Percentiles rank a stretch among this genome's conserved stretches.
Evolutionary conservation across 2,888 invertebrate genomes (phyloP).

Genomic region (Phorcus lineatus): DNA sequence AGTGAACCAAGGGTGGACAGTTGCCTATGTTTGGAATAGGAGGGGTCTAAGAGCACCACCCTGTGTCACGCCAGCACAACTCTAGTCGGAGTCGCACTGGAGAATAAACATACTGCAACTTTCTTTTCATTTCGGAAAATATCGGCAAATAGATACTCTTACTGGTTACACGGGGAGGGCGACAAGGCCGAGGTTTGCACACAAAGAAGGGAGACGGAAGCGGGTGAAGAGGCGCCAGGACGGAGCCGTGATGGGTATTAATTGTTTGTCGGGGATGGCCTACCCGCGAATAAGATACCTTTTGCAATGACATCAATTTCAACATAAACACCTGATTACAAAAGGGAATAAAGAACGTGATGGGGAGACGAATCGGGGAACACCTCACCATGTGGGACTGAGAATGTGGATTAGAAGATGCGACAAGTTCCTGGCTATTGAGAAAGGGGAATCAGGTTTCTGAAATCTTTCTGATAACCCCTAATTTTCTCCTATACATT

Average conservation of each 20-base stretch:
- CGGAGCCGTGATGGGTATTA: conserved; percentile 8
- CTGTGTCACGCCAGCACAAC: background rate
- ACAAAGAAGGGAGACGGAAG: conserved; percentile 12
- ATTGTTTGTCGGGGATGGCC: conserved; percentile 28
- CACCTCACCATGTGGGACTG: background rate
- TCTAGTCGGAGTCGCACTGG: background rate
- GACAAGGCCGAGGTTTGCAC: background rate
- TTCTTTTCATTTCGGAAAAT: conserved; percentile 27
- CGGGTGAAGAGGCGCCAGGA: background rate
- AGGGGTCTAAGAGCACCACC: background rate
- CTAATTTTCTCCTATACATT: conserved; percentile 4
- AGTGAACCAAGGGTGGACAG: conserved; percentile 20
- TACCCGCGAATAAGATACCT: conserved; percentile 19
- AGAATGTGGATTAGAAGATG: conserved; percentile 17
- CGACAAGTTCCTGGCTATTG: background rate
- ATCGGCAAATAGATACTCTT: conserved; percentile 30
- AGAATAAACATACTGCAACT: conserved; percentile 17
- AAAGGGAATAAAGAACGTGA: background rate
- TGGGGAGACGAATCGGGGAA: background rate
- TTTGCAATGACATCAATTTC: conserved; percentile 17
- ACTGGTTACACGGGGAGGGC: conserved; percentile 14
- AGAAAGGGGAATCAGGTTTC: background rate
- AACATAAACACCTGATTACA: conserved; percentile 27
- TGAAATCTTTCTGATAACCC: background rate
- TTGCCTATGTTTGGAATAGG: conserved; percentile 6